These are phyloP conservation scores for Okapia johnstoni DNA, from an alignment of 2,113 vertebrate genomes.

Conservation along the genomic window DNA sequence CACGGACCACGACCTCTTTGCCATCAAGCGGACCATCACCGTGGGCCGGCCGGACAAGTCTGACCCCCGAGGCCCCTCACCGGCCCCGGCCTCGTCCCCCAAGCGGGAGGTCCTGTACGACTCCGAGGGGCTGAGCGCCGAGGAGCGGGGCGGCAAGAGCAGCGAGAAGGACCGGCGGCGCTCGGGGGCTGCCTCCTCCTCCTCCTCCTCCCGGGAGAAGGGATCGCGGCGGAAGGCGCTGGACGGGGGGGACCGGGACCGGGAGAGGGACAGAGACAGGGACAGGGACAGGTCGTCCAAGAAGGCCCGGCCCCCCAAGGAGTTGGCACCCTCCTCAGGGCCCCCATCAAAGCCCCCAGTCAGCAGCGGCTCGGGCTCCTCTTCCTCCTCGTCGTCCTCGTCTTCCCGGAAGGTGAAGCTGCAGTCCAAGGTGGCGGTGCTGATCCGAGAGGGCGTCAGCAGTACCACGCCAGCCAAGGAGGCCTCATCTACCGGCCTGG, in stretches of 20 bases:
- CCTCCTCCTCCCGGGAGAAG: slow-evolving; percentile 74
- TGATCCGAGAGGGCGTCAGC: slow-evolving; percentile 93
- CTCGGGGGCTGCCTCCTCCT: not conserved
- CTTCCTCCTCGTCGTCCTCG: not conserved
- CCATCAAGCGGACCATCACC: slow-evolving; percentile 95
- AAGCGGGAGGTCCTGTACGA: slow-evolving; percentile 81
- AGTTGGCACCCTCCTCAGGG: slow-evolving; percentile 43
- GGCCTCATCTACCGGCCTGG: slow-evolving; percentile 53
- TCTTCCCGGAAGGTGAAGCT: slow-evolving; percentile 88
- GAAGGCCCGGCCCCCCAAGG: slow-evolving; percentile 69
- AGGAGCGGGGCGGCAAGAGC: slow-evolving; percentile 61
- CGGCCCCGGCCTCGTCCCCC: slow-evolving; percentile 78
- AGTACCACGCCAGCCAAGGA: slow-evolving; percentile 87
- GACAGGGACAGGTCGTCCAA: slow-evolving; percentile 74
- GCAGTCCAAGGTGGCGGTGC: slow-evolving; percentile 93
- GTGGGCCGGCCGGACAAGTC: slow-evolving; percentile 79
- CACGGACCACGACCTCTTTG: slow-evolving; percentile 91
- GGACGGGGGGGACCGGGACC: slow-evolving; percentile 64
- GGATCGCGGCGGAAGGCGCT: slow-evolving; percentile 70
- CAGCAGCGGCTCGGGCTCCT: slow-evolving; percentile 58
- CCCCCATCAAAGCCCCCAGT: slow-evolving; percentile 13
- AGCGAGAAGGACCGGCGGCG: slow-evolving; percentile 65
- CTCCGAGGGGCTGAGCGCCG: slow-evolving; percentile 72
- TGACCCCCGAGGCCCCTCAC: slow-evolving; percentile 46
- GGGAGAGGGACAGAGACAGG: slow-evolving; percentile 78